phyloP scores from a whole-genome alignment of 1,140 invertebrate species.

The Eulimnadia texana region DNA sequence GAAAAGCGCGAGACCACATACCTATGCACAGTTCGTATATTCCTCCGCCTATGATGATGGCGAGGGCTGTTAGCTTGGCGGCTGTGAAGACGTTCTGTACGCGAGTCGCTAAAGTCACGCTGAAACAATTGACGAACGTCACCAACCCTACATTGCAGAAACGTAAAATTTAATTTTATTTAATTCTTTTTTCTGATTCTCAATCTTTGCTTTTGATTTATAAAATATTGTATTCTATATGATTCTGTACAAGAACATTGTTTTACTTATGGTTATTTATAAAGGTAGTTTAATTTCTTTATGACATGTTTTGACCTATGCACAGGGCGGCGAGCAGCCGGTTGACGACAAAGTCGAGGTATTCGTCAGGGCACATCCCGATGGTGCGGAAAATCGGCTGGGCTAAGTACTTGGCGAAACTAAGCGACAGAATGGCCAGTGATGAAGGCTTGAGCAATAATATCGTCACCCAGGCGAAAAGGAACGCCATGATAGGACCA shows the following conservation, averaged over 20 bases:
- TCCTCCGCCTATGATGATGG: slow-evolving; percentile 37
- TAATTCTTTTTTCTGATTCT: no score
- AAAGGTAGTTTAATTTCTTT: neutral
- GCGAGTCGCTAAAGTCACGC: slow-evolving; percentile 40
- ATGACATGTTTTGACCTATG: neutral
- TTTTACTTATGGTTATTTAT: neutral
- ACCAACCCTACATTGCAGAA: slow-evolving; percentile 35
- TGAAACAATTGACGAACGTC: slow-evolving; percentile 41
- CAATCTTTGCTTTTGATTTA: no score
- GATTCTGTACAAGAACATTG: slow-evolving; percentile 22
- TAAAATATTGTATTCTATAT: neutral
- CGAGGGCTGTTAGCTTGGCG: slow-evolving; percentile 41
- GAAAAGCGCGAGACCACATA: no score
- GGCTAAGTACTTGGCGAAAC: slow-evolving; percentile 29
- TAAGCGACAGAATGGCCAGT: slow-evolving; percentile 27
- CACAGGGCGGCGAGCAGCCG: neutral
- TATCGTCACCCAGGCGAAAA: slow-evolving; percentile 27
- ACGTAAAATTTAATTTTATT: slow-evolving; percentile 21
- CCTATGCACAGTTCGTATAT: slow-evolving; percentile 27
- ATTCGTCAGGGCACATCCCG: neutral
- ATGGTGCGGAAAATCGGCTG: neutral
- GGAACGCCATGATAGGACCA: slow-evolving; percentile 25
- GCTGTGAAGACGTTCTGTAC: slow-evolving; percentile 45
- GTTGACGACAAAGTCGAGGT: neutral
- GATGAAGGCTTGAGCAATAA: slow-evolving; percentile 27